Conservation (phyloP, 2,888 invertebrate species). For the Blastobasis lacticolella region DNA sequence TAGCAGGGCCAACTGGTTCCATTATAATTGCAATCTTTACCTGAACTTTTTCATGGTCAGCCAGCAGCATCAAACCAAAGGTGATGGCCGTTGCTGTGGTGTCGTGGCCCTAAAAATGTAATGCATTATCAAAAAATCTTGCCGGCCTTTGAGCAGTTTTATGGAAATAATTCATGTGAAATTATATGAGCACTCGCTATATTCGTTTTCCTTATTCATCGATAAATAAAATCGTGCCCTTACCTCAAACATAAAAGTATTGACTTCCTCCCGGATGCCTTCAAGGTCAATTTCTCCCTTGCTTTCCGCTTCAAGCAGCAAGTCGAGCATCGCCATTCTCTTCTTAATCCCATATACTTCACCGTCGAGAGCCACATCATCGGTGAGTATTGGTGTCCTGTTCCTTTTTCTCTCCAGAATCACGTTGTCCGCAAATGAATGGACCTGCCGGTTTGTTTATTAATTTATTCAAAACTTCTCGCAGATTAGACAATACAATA, state of each 20-base stretch:
- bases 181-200: too few relatives aligned
- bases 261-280: slow-evolving; percentile 81
- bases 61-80: slow-evolving; percentile 54
- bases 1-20: too few relatives aligned
- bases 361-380: background rate
- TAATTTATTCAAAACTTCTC: too few relatives aligned
- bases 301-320: slow-evolving; percentile 74
- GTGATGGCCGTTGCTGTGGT: slow-evolving; percentile 61
- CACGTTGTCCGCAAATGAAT: slow-evolving; percentile 70
- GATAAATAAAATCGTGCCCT: background rate
- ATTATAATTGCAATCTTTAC: slow-evolving; percentile 11
- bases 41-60: slow-evolving; percentile 40
- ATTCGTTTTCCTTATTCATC: too few relatives aligned
- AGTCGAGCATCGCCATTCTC: slow-evolving; percentile 78
- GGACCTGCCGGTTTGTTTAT: slow-evolving; percentile 16
- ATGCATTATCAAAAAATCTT: background rate
- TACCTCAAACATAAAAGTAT: slow-evolving; percentile 82
- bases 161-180: too few relatives aligned
- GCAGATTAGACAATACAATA: too few relatives aligned
- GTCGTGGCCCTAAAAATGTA: slow-evolving; percentile 62
- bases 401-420: slow-evolving; percentile 58
- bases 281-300: slow-evolving; percentile 74
- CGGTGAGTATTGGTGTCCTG: slow-evolving; percentile 12
- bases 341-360: slow-evolving; percentile 40
- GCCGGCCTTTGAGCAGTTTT: too few relatives aligned